phyloP scores from a whole-genome alignment of 2,797 vertebrate genomes.

The Chromobotia macracanthus region DNA sequence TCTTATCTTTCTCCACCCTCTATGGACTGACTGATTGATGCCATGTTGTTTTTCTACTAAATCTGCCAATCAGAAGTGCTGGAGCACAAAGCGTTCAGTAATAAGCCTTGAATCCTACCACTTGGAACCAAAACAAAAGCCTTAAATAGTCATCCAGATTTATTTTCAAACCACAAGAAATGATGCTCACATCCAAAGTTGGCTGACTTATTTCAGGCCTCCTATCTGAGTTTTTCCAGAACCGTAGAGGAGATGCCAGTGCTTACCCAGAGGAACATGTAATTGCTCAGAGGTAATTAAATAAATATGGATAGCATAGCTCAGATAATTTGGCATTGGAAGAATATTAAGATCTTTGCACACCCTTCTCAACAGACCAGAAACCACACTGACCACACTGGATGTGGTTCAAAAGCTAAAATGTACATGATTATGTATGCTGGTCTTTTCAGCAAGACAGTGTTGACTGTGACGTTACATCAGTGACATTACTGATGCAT shows the following conservation, averaged over 20 bases:
- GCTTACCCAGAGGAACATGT: not conserved
- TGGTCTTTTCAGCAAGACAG: too few species aligned
- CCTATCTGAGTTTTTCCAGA: not conserved
- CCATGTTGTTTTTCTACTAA: conserved; percentile 3
- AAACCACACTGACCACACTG: too few species aligned
- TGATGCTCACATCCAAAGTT: not conserved
- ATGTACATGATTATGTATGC: too few species aligned
- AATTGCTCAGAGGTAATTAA: not conserved
- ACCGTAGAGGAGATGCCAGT: not conserved
- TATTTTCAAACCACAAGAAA: not conserved
- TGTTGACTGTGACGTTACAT: too few species aligned
- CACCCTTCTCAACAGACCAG: not conserved
- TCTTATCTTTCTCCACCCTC: conserved; percentile 22
- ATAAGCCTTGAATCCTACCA: conserved; percentile 11
- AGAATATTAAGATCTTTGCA: not conserved
- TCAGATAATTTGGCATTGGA: not conserved
- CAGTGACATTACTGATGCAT: too few species aligned
- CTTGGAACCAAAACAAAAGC: conserved; percentile 6
- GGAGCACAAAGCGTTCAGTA: conserved; percentile 8
- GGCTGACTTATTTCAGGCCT: conserved; percentile 1
- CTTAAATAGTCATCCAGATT: conserved; percentile 26
- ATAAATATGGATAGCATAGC: not conserved
- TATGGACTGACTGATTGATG: not conserved
- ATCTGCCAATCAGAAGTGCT: not conserved
- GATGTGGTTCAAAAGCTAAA: too few species aligned